These are phyloP conservation scores for Oncorhynchus nerka DNA, from an alignment of 2,113 vertebrate species.

Conservation along the genomic window DNA sequence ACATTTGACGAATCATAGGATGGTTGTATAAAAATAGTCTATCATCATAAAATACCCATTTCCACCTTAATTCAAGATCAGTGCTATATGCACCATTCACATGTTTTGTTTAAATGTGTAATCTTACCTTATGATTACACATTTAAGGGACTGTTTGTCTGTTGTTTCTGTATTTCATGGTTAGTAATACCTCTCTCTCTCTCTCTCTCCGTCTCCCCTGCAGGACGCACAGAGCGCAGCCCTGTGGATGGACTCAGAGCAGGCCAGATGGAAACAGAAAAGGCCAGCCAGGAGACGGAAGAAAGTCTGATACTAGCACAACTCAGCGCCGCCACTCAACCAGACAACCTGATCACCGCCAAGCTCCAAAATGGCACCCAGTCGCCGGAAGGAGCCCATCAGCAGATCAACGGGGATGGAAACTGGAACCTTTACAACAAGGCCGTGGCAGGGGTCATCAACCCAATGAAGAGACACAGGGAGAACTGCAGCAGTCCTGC, in stretches of 20 bases:
- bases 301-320: conserved; percentile 85
- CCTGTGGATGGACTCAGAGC: conserved; percentile 93
- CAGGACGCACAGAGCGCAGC: conserved; percentile 83
- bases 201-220: conserved; percentile 45
- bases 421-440: conserved; percentile 70
- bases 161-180: too few species aligned
- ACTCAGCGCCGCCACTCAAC: conserved; percentile 72
- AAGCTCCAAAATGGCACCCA: conserved; percentile 87
- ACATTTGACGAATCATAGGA: too few species aligned
- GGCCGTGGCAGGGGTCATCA: conserved; percentile 64
- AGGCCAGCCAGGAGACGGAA: conserved; percentile 89
- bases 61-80: too few species aligned
- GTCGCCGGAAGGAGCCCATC: conserved; percentile 68
- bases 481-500: conserved; percentile 72
- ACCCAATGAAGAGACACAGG: conserved; percentile 75
- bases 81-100: too few species aligned
- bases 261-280: conserved; percentile 98
- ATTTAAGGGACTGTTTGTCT: too few species aligned
- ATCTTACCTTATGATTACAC: too few species aligned
- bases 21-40: too few species aligned
- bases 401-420: conserved; percentile 80
- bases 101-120: too few species aligned
- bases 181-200: neutral
- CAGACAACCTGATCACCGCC: conserved; percentile 62
- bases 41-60: too few species aligned